Evolutionary conservation across 35 echinoderm and acorn worm genomes (phyloP).

Genomic region (Amphiura filiformis): DNA sequence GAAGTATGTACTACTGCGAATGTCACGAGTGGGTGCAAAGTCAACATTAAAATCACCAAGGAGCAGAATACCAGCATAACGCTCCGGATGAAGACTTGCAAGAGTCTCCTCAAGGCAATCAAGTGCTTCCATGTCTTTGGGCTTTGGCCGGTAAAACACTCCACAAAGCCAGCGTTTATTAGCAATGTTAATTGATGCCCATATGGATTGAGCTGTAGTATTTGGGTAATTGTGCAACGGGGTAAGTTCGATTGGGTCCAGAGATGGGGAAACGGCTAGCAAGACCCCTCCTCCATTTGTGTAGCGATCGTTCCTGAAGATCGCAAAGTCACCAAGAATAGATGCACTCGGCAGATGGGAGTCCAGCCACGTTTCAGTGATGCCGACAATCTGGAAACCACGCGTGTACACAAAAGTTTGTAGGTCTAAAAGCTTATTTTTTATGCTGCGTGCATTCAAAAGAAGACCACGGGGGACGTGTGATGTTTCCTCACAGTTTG

Average conservation of each 20-base stretch:
- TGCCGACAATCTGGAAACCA: background rate
- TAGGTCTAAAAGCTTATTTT: background rate
- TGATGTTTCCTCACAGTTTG: background rate
- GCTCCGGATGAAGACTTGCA: background rate
- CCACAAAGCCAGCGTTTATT: background rate
- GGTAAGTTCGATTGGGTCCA: background rate
- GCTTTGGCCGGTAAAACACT: background rate
- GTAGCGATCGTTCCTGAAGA: background rate
- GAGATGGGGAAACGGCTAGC: background rate
- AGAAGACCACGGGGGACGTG: background rate
- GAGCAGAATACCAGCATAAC: background rate
- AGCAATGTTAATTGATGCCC: background rate
- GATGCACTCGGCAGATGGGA: background rate
- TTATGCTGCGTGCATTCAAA: background rate
- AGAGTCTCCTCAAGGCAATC: background rate
- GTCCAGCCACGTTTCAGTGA: background rate
- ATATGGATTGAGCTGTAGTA: background rate
- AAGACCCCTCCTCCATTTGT: background rate
- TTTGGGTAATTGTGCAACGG: background rate
- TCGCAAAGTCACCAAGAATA: background rate
- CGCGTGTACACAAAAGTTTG: background rate
- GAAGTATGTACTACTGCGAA: background rate
- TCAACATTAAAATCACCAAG: slow-evolving; percentile 8
- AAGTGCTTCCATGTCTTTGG: background rate
- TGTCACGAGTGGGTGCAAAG: background rate